Conservation (phyloP, 2,888 invertebrate genomes). For the Tetranychus piercei region DNA sequence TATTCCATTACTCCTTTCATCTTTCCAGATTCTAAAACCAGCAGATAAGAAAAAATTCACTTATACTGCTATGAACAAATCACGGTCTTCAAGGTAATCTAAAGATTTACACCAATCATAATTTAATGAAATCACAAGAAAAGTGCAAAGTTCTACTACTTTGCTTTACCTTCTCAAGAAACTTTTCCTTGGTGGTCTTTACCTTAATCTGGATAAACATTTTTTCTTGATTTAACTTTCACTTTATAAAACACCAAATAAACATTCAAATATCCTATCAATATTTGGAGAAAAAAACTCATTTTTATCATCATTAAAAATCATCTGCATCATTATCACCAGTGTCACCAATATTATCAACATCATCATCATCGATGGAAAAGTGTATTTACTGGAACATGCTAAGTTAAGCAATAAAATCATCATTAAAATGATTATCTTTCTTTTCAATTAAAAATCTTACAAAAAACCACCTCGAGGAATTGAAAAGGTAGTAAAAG, state of each 20-base stretch:
- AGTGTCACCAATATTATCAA: neutral
- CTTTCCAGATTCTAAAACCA: slow-evolving; percentile 82
- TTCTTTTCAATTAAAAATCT: neutral
- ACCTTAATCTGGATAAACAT: neutral
- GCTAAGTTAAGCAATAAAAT: neutral
- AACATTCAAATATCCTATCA: neutral
- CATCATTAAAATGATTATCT: neutral
- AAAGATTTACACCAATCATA: neutral
- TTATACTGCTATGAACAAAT: slow-evolving; percentile 38
- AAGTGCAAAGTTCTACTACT: neutral
- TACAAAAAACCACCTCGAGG: neutral
- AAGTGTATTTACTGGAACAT: neutral
- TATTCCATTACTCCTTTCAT: neutral
- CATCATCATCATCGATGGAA: neutral
- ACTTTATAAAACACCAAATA: neutral
- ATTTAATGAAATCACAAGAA: neutral
- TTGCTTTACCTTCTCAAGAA: slow-evolving; percentile 1
- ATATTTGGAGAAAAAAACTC: neutral
- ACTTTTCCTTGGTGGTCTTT: neutral
- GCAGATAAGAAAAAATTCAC: slow-evolving; percentile 93
- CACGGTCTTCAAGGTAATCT: slow-evolving; percentile 14
- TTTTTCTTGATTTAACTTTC: neutral
- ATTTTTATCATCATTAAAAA: neutral
- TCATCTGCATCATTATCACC: neutral
- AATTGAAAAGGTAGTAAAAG: neutral